Percentiles rank a stretch among this genome's conserved stretches.
Conservation (phyloP, 1,140 invertebrate species). For the Ips typographus region DNA sequence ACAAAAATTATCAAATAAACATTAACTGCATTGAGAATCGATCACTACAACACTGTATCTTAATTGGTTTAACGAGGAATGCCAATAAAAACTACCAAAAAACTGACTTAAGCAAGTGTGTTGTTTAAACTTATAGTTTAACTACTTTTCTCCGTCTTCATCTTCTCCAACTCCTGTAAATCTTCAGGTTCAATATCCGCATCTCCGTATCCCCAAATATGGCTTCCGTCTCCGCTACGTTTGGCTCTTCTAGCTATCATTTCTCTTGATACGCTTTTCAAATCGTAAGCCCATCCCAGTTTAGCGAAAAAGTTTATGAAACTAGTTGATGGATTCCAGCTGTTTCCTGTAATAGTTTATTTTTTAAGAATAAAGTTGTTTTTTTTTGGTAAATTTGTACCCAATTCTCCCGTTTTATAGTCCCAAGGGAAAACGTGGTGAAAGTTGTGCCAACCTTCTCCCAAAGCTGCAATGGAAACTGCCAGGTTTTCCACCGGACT, state of each 20-base stretch:
- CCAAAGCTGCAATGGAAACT: constrained; percentile 70
- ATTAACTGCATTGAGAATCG: no score
- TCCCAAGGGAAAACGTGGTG: constrained; percentile 92
- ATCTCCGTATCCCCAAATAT: constrained; percentile 57
- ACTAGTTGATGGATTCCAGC: constrained; percentile 67
- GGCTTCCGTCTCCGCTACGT: constrained; percentile 65
- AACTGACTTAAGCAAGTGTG: no score
- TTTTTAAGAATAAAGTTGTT: constrained; percentile 1
- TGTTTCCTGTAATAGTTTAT: constrained; percentile 52
- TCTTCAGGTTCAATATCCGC: constrained; percentile 53
- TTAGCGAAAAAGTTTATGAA: constrained; percentile 73
- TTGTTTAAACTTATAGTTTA: no score
- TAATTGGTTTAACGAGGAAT: no score
- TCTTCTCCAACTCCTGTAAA: constrained; percentile 42
- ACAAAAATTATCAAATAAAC: no score
- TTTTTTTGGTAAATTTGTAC: constrained; percentile 5
- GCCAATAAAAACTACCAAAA: no score
- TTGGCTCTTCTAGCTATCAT: constrained; percentile 65
- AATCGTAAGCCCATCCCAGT: constrained; percentile 74
- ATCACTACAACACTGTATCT: no score
- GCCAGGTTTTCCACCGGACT: constrained; percentile 70
- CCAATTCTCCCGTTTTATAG: constrained; percentile 80
- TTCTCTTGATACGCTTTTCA: constrained; percentile 62
- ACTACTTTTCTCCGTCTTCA: constrained; percentile 23
- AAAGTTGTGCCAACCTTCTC: constrained; percentile 94